Conservation (phyloP, 2,797 vertebrate species). For the Rhyacichthys aspro region DNA sequence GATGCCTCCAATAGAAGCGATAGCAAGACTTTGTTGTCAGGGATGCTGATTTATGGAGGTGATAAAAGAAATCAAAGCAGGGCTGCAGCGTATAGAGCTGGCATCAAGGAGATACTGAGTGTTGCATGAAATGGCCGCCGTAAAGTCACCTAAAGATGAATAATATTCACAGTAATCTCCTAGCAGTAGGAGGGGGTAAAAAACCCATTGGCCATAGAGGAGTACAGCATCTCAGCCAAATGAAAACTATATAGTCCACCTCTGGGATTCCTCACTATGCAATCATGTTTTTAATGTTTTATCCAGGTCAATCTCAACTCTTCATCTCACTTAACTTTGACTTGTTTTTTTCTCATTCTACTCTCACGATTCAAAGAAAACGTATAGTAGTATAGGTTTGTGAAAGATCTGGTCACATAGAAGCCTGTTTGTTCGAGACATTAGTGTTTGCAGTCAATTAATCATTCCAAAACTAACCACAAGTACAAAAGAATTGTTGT, state of each 20-base stretch:
- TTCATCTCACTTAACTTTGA: too few relatives aligned
- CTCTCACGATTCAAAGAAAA: too few relatives aligned
- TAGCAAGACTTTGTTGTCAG: constrained; percentile 54
- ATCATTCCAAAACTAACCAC: too few relatives aligned
- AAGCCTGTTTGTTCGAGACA: too few relatives aligned
- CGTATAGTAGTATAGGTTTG: too few relatives aligned
- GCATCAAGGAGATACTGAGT: constrained; percentile 40
- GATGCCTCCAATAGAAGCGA: constrained; percentile 23
- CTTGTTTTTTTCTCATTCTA: too few relatives aligned
- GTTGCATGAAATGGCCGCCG: constrained; percentile 67
- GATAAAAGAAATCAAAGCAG: constrained; percentile 46
- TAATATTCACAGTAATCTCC: constrained; percentile 45
- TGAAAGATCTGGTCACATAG: too few relatives aligned
- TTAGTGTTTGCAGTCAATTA: too few relatives aligned
- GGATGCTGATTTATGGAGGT: constrained; percentile 55
- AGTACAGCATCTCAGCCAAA: constrained; percentile 2
- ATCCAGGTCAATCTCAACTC: neutral
- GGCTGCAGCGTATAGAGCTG: constrained; percentile 39
- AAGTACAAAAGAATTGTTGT: too few relatives aligned
- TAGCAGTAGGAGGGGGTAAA: constrained; percentile 9
- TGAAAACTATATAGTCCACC: neutral
- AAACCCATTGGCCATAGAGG: neutral
- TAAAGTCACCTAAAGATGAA: constrained; percentile 63
- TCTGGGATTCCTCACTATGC: neutral
- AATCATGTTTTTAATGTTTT: too few relatives aligned